These are phyloP conservation scores for Bothrops jararaca DNA, from an alignment of 2,113 vertebrate species.

Conservation along the genomic window DNA sequence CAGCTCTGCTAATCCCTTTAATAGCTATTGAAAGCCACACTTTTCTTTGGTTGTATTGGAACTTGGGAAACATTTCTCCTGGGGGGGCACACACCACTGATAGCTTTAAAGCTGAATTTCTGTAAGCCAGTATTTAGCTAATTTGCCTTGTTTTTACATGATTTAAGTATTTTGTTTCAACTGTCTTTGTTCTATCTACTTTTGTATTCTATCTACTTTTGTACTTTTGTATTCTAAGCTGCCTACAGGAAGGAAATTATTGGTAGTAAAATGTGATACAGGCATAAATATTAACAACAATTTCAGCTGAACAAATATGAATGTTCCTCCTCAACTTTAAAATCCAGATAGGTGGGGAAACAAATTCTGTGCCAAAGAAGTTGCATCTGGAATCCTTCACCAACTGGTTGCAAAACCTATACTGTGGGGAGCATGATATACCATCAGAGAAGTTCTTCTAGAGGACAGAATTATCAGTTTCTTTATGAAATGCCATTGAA, in stretches of 20 bases:
- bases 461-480: slow-evolving; percentile 1
- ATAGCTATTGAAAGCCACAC: background rate
- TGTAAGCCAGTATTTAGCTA: background rate
- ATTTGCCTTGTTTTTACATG: background rate
- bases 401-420: background rate
- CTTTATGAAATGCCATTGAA: slow-evolving; percentile 35
- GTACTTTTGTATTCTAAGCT: background rate
- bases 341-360: background rate
- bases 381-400: background rate
- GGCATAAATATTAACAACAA: background rate
- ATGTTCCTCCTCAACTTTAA: background rate
- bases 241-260: background rate
- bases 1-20: background rate
- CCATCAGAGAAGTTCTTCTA: slow-evolving; percentile 14
- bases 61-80: background rate
- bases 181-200: background rate
- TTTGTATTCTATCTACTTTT: too few species aligned
- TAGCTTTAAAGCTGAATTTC: background rate
- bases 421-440: rapidly evolving
- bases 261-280: background rate
- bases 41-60: background rate
- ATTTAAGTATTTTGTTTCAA: background rate
- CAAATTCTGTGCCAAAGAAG: background rate
- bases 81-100: background rate
- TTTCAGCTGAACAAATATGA: background rate